Base-by-base conservation (phyloP, 2,888 invertebrate genomes). In the Mylabris sibirica region DNA sequence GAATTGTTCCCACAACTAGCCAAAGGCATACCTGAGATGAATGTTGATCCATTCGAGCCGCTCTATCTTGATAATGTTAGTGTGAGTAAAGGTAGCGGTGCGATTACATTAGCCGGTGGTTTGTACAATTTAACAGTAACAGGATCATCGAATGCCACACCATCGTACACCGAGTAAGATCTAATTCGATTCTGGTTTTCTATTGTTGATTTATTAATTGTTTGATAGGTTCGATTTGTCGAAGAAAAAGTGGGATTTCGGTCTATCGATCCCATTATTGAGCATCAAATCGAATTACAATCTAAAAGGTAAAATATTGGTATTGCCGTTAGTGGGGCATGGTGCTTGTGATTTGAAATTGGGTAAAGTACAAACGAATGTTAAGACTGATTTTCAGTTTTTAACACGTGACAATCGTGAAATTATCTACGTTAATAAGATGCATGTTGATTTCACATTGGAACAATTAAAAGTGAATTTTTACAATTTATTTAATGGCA, bases 401-500 rank as follows among this genome's bases (percentile, higher is more conserved):
- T 83, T 82, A 8, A 84, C 85, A 67, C 81, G 84, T 20, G 79
- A 83, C 61, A 86, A 84, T 35, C 79, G 83, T 66, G 85, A 87
- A 77, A 80, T 86, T 3, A 77, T 84, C 82, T 83, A 77, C 77
- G 86, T 89, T 44, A 87, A 87, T 60, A 83, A 86, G 44, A 89
- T 89, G 88, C 85, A 86, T 72, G 88, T 90, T 0, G 85, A 86
- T 44, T 90, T 90, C 75, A 84, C 83, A 60, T 85, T 90, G 65
- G 85, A 87, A 12, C 83, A 83, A 3, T 87, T 89, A 84, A 85
- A 87, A 17, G 86, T 89, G 24, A 86, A 88, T 71, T 81, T 90
- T 22, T 85, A 86, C 63, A 89, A 90, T 81, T 84, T 90, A 11
- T 90, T 90, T 79, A 90, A 90, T 78, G 90, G 90, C 60, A 90